A percentile compares a stretch with the other conserved stretches of the same genome.
phyloP scores from a whole-genome alignment of 2,888 invertebrate species.

The Philonicus albiceps region DNA sequence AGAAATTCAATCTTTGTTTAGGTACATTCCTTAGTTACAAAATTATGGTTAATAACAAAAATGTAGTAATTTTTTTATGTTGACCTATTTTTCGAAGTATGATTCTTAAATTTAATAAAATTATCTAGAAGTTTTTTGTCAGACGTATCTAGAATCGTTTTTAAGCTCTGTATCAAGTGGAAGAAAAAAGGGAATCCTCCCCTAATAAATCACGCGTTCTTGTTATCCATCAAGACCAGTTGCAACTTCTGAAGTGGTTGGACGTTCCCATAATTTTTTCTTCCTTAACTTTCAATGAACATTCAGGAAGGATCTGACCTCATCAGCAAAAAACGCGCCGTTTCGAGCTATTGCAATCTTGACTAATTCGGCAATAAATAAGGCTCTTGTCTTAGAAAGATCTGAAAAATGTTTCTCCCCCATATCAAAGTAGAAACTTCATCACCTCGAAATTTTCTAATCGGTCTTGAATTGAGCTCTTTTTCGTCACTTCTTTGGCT shows the following conservation, averaged over 20 bases:
- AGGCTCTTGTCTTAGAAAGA: background rate
- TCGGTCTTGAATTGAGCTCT: background rate
- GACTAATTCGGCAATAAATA: background rate
- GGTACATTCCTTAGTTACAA: too few species aligned
- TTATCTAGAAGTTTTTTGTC: background rate
- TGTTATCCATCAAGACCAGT: background rate
- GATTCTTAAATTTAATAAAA: background rate
- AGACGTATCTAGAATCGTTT: background rate
- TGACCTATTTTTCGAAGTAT: background rate
- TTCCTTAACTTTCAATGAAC: background rate
- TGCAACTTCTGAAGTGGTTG: background rate
- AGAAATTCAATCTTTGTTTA: too few species aligned
- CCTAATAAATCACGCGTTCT: background rate
- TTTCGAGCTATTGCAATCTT: background rate
- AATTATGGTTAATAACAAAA: too few species aligned
- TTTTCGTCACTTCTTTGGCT: background rate
- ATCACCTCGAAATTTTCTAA: background rate
- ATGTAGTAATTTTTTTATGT: too few species aligned
- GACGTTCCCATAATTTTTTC: background rate
- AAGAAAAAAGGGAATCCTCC: background rate
- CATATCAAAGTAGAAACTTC: background rate
- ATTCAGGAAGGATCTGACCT: background rate
- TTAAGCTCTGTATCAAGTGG: background rate
- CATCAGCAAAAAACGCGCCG: background rate
- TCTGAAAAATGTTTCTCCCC: background rate